These are phyloP conservation scores for Hypsibius dujardini DNA, from an alignment of 1,140 invertebrate genomes.

Conservation along the genomic window DNA sequence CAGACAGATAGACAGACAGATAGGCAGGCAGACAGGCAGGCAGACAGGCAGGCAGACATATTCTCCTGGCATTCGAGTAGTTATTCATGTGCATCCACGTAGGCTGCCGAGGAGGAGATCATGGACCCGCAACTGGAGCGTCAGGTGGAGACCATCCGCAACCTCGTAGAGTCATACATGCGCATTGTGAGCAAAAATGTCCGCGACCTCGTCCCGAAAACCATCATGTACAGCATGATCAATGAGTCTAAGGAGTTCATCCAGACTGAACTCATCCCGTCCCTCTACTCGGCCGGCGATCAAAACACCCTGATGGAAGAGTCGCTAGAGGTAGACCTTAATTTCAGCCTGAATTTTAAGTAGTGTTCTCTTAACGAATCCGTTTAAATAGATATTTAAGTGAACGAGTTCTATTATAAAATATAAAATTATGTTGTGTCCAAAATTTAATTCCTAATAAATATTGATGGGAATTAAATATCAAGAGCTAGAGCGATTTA, in stretches of 20 bases:
- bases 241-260: conserved; percentile 37
- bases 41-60: too few relatives aligned
- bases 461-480: too few relatives aligned
- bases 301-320: conserved; percentile 40
- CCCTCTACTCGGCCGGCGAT: conserved; percentile 36
- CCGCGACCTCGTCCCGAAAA: conserved; percentile 40
- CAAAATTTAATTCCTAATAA: too few relatives aligned
- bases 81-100: neutral
- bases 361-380: too few relatives aligned
- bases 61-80: neutral
- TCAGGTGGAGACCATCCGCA: conserved; percentile 41
- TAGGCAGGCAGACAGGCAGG: too few relatives aligned
- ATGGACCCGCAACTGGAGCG: conserved; percentile 38
- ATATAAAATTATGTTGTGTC: too few relatives aligned
- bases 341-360: too few relatives aligned
- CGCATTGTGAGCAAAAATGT: conserved; percentile 43
- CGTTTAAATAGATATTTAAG: too few relatives aligned
- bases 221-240: conserved; percentile 39
- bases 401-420: too few relatives aligned
- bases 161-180: conserved; percentile 44
- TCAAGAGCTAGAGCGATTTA: too few relatives aligned
- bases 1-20: too few relatives aligned
- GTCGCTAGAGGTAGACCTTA: conserved; percentile 37
- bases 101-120: conserved; percentile 20
- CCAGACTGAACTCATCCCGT: conserved; percentile 35